These are phyloP conservation scores for Strigops habroptila DNA, from an alignment of 2,113 vertebrate species.

Conservation along the genomic window DNA sequence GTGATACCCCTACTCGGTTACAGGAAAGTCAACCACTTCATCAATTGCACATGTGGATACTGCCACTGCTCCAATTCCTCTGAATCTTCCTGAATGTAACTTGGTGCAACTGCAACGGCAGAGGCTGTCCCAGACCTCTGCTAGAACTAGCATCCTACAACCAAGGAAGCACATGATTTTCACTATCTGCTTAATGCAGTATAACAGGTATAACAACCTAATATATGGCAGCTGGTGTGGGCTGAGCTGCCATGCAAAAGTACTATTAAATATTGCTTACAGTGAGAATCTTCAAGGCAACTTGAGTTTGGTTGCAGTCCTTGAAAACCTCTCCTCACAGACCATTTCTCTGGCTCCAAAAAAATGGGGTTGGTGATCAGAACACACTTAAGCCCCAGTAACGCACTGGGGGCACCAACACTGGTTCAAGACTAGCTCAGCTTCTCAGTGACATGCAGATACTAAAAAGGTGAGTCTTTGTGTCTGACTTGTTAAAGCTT, in stretches of 20 bases:
- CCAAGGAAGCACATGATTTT: background rate
- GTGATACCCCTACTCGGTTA: background rate
- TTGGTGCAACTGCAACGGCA: background rate
- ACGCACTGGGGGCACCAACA: background rate
- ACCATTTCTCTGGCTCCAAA: background rate
- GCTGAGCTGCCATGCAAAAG: background rate
- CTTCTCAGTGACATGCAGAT: background rate
- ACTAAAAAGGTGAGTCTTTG: background rate
- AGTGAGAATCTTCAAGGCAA: background rate
- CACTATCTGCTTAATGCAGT: background rate
- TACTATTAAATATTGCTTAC: background rate
- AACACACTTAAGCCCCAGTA: background rate
- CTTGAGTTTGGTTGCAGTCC: background rate
- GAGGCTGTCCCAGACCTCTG: background rate
- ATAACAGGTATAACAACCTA: background rate
- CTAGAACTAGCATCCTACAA: background rate
- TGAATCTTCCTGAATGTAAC: background rate
- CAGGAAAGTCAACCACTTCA: background rate
- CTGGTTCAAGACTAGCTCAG: background rate
- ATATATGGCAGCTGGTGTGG: background rate
- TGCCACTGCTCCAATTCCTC: background rate
- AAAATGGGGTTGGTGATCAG: background rate
- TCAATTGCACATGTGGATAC: background rate
- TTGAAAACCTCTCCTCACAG: background rate
- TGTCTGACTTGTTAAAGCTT: background rate